Percentiles rank a stretch among this genome's conserved stretches.
phyloP scores from a whole-genome alignment of 1,140 invertebrate genomes.

The Mya arenaria region DNA sequence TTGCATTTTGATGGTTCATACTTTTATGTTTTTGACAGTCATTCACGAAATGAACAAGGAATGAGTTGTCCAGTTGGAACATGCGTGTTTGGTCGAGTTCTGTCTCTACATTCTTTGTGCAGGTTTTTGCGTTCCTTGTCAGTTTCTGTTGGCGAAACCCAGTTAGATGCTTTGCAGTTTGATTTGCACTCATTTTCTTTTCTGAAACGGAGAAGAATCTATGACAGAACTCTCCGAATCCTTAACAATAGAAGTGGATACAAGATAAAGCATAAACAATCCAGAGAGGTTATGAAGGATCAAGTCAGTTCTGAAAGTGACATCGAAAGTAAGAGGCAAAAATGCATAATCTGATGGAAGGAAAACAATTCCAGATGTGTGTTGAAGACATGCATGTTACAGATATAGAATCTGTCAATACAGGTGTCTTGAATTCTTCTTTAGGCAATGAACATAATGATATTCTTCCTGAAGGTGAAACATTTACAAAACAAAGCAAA shows the following conservation, averaged over 20 bases:
- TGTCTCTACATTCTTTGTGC: neutral
- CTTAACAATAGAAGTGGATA: neutral
- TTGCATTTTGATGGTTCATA: neutral
- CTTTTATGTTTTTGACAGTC: conserved; percentile 2
- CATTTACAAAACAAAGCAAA: neutral
- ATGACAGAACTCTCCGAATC: neutral
- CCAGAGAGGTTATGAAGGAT: neutral
- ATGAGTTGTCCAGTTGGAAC: neutral
- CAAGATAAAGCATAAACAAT: neutral
- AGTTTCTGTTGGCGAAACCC: neutral
- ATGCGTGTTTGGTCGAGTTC: neutral
- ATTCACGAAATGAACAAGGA: neutral
- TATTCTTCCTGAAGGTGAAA: no score
- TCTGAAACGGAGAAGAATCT: neutral
- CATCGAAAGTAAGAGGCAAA: neutral
- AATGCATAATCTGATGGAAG: no score
- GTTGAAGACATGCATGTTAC: no score
- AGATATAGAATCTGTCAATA: no score
- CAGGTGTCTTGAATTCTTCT: no score
- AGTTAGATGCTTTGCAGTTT: neutral
- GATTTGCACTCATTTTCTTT: conserved; percentile 2
- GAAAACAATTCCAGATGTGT: no score
- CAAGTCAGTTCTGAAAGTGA: neutral
- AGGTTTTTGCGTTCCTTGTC: neutral
- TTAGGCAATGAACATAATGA: no score